A percentile compares a stretch with the other conserved stretches of the same genome.
Conservation (phyloP, 1,140 invertebrate genomes). For the Pinna nobilis region DNA sequence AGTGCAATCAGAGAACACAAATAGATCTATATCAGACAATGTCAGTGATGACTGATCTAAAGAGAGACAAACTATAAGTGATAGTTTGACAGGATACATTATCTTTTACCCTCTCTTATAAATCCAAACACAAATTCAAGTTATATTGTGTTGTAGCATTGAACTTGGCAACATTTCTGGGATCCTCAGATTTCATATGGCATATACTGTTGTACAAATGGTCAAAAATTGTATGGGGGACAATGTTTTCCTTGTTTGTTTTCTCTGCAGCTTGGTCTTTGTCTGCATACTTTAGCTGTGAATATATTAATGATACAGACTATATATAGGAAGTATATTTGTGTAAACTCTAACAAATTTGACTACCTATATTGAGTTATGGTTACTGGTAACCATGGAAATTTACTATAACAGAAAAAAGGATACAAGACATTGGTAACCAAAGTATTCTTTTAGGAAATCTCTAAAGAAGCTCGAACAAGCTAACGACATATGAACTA, state of each 20-base stretch:
- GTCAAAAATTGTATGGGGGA: not conserved
- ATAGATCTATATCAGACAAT: not conserved
- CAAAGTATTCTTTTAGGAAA: not conserved
- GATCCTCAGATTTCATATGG: not conserved
- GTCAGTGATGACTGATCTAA: not conserved
- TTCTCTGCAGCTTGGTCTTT: too few relatives aligned
- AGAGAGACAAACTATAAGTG: not conserved
- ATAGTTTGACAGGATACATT: not conserved
- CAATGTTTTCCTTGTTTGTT: not conserved
- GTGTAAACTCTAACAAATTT: not conserved
- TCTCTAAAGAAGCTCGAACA: not conserved
- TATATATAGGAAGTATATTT: not conserved
- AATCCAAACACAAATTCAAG: not conserved
- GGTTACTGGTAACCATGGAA: not conserved
- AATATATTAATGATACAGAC: not conserved
- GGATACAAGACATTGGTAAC: not conserved
- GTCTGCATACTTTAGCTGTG: too few relatives aligned
- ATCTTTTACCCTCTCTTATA: not conserved
- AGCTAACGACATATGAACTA: not conserved
- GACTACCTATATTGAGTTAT: not conserved
- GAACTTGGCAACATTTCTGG: not conserved
- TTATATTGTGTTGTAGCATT: not conserved
- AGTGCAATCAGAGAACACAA: not conserved
- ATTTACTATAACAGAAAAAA: conserved; percentile 1
- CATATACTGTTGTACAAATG: not conserved